Evolutionary conservation across 2,797 vertebrate genomes (phyloP).

Genomic region (Melanotaenia pygmaea): DNA sequence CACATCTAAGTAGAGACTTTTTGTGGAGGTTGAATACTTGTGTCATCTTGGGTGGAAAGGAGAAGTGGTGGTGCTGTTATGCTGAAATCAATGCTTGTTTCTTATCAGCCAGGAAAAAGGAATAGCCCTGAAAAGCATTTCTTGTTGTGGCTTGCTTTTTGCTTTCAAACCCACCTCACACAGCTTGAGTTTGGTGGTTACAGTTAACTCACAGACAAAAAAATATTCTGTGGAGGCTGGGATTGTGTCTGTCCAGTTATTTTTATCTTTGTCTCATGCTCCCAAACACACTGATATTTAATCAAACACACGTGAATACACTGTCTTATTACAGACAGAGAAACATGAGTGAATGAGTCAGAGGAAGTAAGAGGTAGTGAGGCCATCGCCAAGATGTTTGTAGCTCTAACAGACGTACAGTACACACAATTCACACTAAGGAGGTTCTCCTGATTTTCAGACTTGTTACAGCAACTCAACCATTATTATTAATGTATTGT

Average conservation of each 20-base stretch:
- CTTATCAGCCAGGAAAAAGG: not conserved
- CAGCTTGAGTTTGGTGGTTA: conserved; percentile 14
- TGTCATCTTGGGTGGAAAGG: conserved; percentile 17
- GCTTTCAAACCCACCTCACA: conserved; percentile 22
- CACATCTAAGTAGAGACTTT: conserved; percentile 1
- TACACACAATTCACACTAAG: conserved; percentile 41
- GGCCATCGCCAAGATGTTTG: conserved; percentile 27
- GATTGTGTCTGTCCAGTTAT: not conserved
- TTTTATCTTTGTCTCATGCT: not conserved
- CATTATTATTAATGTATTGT: conserved; percentile 40
- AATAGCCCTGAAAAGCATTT: not conserved
- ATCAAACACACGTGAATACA: not conserved
- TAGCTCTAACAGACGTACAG: conserved; percentile 23
- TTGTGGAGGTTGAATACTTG: not conserved
- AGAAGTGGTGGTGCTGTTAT: not conserved
- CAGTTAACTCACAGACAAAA: conserved; percentile 30
- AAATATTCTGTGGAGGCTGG: conserved; percentile 9
- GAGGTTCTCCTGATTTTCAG: conserved; percentile 43
- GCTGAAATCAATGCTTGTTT: not conserved
- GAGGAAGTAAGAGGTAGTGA: conserved; percentile 69
- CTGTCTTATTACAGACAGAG: conserved; percentile 8
- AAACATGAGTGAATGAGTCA: conserved; percentile 59
- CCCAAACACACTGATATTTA: not conserved
- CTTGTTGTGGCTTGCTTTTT: not conserved
- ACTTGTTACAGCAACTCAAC: conserved; percentile 48